These are phyloP conservation scores for Lepisosteus oculatus DNA, from an alignment of 2,113 vertebrate species.

Conservation along the genomic window DNA sequence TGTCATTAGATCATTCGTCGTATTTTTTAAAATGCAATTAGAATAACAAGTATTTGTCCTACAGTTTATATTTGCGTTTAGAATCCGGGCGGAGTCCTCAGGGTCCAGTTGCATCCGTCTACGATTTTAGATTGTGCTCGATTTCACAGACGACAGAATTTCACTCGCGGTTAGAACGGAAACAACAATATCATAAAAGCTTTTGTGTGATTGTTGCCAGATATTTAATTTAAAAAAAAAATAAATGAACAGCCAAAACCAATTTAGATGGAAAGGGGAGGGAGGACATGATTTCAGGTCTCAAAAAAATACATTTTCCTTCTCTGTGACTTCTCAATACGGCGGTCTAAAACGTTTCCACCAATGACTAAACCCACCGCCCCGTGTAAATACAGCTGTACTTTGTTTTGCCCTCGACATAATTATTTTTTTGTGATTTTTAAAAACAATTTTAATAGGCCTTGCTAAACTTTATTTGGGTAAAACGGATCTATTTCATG, in stretches of 20 bases:
- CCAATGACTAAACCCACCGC: conserved; percentile 60
- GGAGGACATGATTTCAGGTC: conserved; percentile 56
- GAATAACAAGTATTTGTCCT: no score
- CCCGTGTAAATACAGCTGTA: conserved; percentile 64
- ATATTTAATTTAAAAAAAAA: conserved; percentile 23
- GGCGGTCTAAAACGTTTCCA: conserved; percentile 49
- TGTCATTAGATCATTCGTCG: no score
- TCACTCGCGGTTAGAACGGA: background rate
- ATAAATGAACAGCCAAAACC: conserved; percentile 36
- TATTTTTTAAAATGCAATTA: no score
- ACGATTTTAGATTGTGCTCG: no score
- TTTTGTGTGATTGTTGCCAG: conserved; percentile 36
- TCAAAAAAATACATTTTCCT: conserved; percentile 65
- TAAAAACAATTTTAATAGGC: conserved; percentile 70
- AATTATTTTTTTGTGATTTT: conserved; percentile 67
- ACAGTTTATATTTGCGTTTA: no score
- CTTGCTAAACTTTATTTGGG: conserved; percentile 67
- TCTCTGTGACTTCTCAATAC: conserved; percentile 47
- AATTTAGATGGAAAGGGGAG: conserved; percentile 54
- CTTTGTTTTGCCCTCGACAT: conserved; percentile 68
- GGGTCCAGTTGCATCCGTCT: no score
- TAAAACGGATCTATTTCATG: conserved; percentile 75
- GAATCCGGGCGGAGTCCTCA: no score
- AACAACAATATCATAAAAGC: conserved; percentile 8
- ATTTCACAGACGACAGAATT: no score